Evolutionary conservation across 2,888 invertebrate species (phyloP), one percentile per base, ranked within the genome.

Genomic region (Unio delphinus): DNA sequence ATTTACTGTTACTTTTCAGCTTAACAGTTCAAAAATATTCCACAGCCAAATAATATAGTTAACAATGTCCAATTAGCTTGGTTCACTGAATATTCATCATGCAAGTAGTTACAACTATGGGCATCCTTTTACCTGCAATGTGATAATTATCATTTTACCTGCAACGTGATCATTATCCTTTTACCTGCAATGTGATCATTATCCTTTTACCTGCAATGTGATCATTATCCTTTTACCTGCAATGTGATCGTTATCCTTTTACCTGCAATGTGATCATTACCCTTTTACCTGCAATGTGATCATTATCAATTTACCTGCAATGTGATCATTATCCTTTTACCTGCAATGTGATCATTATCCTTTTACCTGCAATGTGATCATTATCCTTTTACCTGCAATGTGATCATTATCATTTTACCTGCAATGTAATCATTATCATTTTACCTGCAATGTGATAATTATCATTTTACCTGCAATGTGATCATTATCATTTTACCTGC

Each of bases 311-410:
- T 6, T 23, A 89, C 86, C 84, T 84, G 87, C 6, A 86, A 74
- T 59, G 8, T 34, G 34, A 1, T 7, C 8, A 7, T 7, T 23
- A 23, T 23, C 34, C 1, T 34, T 34, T 64, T 70, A 70, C 70
- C 70, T 55, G 60, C 69, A 4, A 63, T 62, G n/a, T n/a, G n/a
- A n/a, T n/a, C n/a, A n/a, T n/a, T n/a, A 30, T 30, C 30, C 7
- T 30, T 30, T 63, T 70, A 69, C 69, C 69, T 55, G 58, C 69
- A 3, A 61, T 61, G 5, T 69, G 69, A 6, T 72, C 64, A 4
- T 71, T 70, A 60, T 85, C 82, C 68, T 89, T 89, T 6, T 23
- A 89, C 86, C 84, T 84, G 87, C 6, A 86, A 74, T 59, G 8
- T 34, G 34, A 1, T 7, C 8, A 7, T 7, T 23, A 23, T 23